Percentiles rank a stretch among this genome's conserved stretches.
Conservation (phyloP, 35 echinoderm and acorn worm genomes). For the Chiridota heheva region DNA sequence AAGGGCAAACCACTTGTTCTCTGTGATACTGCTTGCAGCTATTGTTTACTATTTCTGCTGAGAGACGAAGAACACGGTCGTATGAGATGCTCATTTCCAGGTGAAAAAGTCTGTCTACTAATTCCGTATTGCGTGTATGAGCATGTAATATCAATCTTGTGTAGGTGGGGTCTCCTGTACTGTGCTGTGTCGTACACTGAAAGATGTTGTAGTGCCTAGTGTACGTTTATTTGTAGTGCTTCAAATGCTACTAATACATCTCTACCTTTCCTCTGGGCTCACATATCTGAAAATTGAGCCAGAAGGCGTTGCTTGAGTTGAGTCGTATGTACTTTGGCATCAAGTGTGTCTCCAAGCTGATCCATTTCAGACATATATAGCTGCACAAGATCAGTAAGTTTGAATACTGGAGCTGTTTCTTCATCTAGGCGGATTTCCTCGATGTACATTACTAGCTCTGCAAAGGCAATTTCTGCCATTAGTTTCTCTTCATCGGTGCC, state of each 20-base stretch:
- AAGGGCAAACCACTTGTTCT: constrained; percentile 72
- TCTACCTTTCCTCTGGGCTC: constrained; percentile 49
- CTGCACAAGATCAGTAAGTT: constrained; percentile 35
- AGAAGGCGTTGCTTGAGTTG: constrained; percentile 67
- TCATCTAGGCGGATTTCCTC: constrained; percentile 40
- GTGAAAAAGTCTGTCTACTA: constrained; percentile 47
- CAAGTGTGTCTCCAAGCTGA: constrained; percentile 40
- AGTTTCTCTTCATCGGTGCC: not conserved
- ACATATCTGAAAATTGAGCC: constrained; percentile 56
- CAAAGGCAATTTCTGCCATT: constrained; percentile 42
- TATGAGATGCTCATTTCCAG: constrained; percentile 57
- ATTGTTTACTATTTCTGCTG: constrained; percentile 52
- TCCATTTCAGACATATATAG: constrained; percentile 67
- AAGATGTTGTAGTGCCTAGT: not conserved
- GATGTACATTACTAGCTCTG: constrained; percentile 46
- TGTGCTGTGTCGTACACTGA: constrained; percentile 13
- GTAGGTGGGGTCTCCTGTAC: constrained; percentile 52
- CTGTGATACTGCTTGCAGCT: constrained; percentile 60
- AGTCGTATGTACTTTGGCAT: constrained; percentile 49
- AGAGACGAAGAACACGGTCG: constrained; percentile 51
- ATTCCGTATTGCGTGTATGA: constrained; percentile 35
- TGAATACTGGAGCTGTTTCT: constrained; percentile 45
- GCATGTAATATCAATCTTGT: constrained; percentile 31
- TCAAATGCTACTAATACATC: constrained; percentile 54
- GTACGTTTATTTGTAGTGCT: constrained; percentile 21